Evolutionary conservation across 2,888 invertebrate species (phyloP).

Genomic region (Dorcus hopei): DNA sequence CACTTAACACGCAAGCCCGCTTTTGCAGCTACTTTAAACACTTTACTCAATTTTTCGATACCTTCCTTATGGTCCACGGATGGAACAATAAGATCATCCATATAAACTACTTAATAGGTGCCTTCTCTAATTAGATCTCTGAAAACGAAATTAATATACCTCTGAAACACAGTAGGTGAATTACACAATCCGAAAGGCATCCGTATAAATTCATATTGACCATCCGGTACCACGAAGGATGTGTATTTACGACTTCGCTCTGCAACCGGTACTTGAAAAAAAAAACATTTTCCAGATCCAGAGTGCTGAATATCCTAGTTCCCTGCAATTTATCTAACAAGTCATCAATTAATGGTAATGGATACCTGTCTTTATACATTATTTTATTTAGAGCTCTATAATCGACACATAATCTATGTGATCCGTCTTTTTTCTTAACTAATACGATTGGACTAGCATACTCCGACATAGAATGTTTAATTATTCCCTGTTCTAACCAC

Average conservation of each 20-base stretch:
- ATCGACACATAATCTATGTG: slow-evolving; percentile 38
- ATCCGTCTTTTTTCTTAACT: slow-evolving; percentile 31
- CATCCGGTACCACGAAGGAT: slow-evolving; percentile 40
- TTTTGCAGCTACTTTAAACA: slow-evolving; percentile 21
- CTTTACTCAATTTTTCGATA: slow-evolving; percentile 28
- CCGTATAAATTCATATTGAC: no score
- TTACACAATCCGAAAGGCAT: slow-evolving; percentile 45
- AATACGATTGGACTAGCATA: slow-evolving; percentile 37
- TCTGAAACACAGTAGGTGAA: slow-evolving; percentile 36
- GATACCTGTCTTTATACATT: slow-evolving; percentile 33
- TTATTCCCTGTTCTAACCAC: slow-evolving; percentile 37
- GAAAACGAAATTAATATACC: slow-evolving; percentile 21
- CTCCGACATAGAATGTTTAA: slow-evolving; percentile 35
- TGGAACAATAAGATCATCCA: slow-evolving; percentile 26
- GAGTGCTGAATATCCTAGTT: slow-evolving; percentile 30
- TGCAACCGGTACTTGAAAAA: slow-evolving; percentile 39
- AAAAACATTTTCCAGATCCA: slow-evolving; percentile 40
- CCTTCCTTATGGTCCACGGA: slow-evolving; percentile 21
- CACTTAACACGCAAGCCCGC: no score
- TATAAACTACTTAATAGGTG: background rate
- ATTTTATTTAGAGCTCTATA: slow-evolving; percentile 41
- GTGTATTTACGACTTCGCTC: slow-evolving; percentile 35
- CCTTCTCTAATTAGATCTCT: slow-evolving; percentile 22
- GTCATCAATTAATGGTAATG: slow-evolving; percentile 42
- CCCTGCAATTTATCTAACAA: slow-evolving; percentile 35